These are phyloP conservation scores for Antitype chi DNA, from an alignment of 2,888 invertebrate species.

Conservation along the genomic window DNA sequence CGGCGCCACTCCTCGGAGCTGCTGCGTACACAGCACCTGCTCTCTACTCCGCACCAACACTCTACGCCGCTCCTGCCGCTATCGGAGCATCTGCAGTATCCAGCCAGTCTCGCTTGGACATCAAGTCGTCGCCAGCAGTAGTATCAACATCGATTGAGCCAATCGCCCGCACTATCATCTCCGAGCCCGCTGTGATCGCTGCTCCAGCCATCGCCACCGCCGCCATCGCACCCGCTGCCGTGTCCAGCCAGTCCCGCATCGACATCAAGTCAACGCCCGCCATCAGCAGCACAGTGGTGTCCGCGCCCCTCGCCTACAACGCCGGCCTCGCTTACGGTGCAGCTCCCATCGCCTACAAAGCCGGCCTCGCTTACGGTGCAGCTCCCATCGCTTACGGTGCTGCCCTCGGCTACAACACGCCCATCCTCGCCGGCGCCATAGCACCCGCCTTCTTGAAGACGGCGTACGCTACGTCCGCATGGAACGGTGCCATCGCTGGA, in stretches of 20 bases:
- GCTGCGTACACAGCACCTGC: constrained; percentile 68
- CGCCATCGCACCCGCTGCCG: constrained; percentile 76
- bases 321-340: constrained; percentile 73
- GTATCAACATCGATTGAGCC: constrained; percentile 72
- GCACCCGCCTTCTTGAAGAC: constrained; percentile 55
- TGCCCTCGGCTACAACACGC: constrained; percentile 73
- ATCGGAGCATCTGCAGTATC: constrained; percentile 65
- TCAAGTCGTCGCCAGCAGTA: constrained; percentile 79
- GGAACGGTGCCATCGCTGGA: constrained; percentile 64
- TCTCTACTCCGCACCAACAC: constrained; percentile 52
- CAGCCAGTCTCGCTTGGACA: constrained; percentile 75
- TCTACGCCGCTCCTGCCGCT: constrained; percentile 59
- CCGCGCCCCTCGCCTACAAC: constrained; percentile 74
- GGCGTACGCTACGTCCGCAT: constrained; percentile 60
- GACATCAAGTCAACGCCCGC: constrained; percentile 83
- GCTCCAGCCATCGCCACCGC: constrained; percentile 66
- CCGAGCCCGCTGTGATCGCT: constrained; percentile 65
- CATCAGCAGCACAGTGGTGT: constrained; percentile 76
- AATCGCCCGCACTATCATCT: constrained; percentile 62
- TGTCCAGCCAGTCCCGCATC: constrained; percentile 82
- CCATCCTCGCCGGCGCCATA: constrained; percentile 50
- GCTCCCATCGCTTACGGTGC: constrained; percentile 73
- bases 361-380: constrained; percentile 72
- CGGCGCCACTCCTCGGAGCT: constrained; percentile 52
- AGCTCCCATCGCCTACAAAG: constrained; percentile 76